A percentile compares a stretch with the other conserved stretches of the same genome.
These are phyloP conservation scores for Argopecten irradians DNA, from an alignment of 1,140 invertebrate species.

Conservation along the genomic window DNA sequence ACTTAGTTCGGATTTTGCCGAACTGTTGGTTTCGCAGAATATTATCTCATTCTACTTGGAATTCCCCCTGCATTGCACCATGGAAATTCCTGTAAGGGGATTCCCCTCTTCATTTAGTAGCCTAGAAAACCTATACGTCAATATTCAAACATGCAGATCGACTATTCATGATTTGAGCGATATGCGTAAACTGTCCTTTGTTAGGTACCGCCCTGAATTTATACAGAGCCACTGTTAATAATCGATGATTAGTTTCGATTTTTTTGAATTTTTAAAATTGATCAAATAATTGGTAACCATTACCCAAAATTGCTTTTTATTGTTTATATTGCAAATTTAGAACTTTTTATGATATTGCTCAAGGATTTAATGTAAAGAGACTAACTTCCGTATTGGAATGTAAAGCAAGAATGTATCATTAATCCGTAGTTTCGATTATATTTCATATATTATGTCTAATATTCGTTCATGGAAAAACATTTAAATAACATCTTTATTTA, in stretches of 20 bases:
- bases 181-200: not conserved
- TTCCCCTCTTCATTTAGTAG: not conserved
- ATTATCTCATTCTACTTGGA: not conserved
- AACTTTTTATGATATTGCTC: no score
- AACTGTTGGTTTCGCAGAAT: not conserved
- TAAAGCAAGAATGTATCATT: not conserved
- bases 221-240: not conserved
- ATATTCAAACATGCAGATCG: not conserved
- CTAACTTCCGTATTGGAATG: not conserved
- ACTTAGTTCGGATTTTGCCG: not conserved
- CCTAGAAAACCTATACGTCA: not conserved
- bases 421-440: not conserved
- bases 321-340: no score
- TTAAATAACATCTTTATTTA: not conserved
- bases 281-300: not conserved
- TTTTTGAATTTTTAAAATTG: not conserved
- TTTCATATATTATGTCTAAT: not conserved
- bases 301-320: not conserved
- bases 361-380: no score
- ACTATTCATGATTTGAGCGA: not conserved
- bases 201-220: not conserved
- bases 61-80: not conserved
- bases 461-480: not conserved
- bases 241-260: not conserved
- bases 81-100: not conserved